Evolutionary conservation across 2,888 invertebrate genomes (phyloP).

Genomic region (Philaethria dido): DNA sequence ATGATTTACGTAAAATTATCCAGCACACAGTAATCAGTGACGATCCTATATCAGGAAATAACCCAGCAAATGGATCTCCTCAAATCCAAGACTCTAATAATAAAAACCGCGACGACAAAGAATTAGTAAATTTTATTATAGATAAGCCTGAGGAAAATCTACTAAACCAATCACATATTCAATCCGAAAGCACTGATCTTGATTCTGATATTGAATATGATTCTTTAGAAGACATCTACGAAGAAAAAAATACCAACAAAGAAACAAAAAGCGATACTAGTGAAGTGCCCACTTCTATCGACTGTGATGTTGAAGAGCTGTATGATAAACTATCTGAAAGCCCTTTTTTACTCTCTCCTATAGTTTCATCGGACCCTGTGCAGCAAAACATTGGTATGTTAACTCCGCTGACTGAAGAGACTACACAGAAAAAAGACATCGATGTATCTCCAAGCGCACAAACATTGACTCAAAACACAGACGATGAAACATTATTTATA

Average conservation of each 20-base stretch:
- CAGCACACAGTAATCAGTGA: not conserved
- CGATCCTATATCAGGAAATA: not conserved
- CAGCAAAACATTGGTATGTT: conserved; percentile 54
- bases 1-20: not conserved
- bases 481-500: conserved; percentile 56
- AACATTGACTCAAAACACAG: conserved; percentile 35
- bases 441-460: conserved; percentile 54
- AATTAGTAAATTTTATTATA: conserved; percentile 46
- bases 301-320: conserved; percentile 65
- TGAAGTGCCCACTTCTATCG: conserved; percentile 59
- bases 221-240: conserved; percentile 57
- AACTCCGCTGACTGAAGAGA: conserved; percentile 74
- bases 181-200: conserved; percentile 51
- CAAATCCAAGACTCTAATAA: not conserved
- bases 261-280: conserved; percentile 54
- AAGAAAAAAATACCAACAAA: conserved; percentile 35
- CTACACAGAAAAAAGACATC: conserved; percentile 57
- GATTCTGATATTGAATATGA: conserved; percentile 68
- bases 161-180: conserved; percentile 49
- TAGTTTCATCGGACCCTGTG: conserved; percentile 45
- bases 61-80: conserved; percentile 7
- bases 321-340: conserved; percentile 58
- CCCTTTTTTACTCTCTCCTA: conserved; percentile 22
- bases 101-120: conserved; percentile 36
- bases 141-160: conserved; percentile 53